Conservation (phyloP, 1,140 invertebrate species). For the Stenopsyche tienmushanensis region DNA sequence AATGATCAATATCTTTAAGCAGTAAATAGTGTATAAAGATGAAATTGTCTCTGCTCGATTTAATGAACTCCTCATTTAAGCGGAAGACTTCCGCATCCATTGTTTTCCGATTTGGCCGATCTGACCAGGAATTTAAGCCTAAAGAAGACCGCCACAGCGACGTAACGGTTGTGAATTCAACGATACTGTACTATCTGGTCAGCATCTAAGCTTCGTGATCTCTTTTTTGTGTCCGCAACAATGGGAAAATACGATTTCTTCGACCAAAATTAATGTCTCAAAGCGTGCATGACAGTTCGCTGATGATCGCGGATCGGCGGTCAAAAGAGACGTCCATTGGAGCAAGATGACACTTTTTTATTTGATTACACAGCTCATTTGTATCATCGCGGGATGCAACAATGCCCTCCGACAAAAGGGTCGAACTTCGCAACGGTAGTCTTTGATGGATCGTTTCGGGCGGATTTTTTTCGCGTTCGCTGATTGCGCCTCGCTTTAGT, state of each 20-base stretch:
- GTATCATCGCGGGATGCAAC: neutral
- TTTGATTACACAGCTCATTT: neutral
- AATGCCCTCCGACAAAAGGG: neutral
- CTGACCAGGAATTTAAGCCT: neutral
- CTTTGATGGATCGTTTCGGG: neutral
- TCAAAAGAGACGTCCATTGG: neutral
- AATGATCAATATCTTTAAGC: too few relatives aligned
- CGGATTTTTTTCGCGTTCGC: neutral
- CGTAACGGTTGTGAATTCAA: slow-evolving; percentile 18
- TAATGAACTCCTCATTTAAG: too few relatives aligned
- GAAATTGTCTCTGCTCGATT: too few relatives aligned
- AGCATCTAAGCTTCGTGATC: slow-evolving; percentile 22
- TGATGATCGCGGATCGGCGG: slow-evolving; percentile 4
- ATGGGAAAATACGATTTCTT: slow-evolving; percentile 21
- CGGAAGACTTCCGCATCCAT: slow-evolving; percentile 12
- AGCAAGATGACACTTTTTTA: slow-evolving; percentile 6
- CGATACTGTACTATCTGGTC: slow-evolving; percentile 18
- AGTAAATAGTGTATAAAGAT: too few relatives aligned
- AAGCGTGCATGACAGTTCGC: slow-evolving; percentile 14
- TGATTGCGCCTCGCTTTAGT: too few relatives aligned
- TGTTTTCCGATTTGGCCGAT: slow-evolving; percentile 14
- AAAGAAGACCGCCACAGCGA: neutral
- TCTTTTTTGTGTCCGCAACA: slow-evolving; percentile 5
- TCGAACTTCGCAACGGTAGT: neutral
- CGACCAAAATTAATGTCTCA: slow-evolving; percentile 11